These are phyloP conservation scores for Pseudoips prasinana DNA, from an alignment of 2,888 invertebrate genomes.

Conservation along the genomic window DNA sequence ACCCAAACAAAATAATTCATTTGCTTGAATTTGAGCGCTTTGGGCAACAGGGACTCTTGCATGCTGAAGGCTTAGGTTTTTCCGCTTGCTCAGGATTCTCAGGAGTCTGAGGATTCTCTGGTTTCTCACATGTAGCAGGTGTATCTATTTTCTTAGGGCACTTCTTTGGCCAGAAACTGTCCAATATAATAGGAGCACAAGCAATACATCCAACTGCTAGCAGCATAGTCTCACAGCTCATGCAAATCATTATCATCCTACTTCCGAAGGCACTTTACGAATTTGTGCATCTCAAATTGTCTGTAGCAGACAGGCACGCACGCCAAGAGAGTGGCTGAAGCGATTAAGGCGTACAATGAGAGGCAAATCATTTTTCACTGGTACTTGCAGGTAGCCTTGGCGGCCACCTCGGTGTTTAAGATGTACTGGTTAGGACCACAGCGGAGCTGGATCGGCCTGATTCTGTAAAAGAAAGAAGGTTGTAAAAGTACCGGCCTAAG, in stretches of 20 bases:
- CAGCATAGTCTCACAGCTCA: slow-evolving; percentile 48
- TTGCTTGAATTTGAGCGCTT: slow-evolving; percentile 27
- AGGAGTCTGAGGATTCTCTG: no score
- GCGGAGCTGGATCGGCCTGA: slow-evolving; percentile 1
- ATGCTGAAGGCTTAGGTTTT: slow-evolving; percentile 13
- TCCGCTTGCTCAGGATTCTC: background rate
- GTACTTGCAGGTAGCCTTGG: slow-evolving; percentile 1
- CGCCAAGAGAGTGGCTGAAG: slow-evolving; percentile 63
- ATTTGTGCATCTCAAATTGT: slow-evolving; percentile 52
- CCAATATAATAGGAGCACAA: slow-evolving; percentile 51
- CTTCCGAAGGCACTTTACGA: slow-evolving; percentile 58
- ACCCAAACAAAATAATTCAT: slow-evolving; percentile 14
- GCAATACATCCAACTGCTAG: slow-evolving; percentile 48
- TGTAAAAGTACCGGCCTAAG: no score
- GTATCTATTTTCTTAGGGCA: no score
- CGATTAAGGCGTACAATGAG: slow-evolving; percentile 64
- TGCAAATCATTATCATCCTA: slow-evolving; percentile 57
- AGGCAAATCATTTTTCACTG: slow-evolving; percentile 68
- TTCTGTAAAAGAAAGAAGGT: slow-evolving; percentile 1
- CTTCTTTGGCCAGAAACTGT: slow-evolving; percentile 40
- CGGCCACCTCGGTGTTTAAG: slow-evolving; percentile 9
- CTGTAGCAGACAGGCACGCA: slow-evolving; percentile 66
- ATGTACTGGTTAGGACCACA: background rate
- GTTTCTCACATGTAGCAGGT: background rate
- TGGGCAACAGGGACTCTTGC: slow-evolving; percentile 51